phyloP scores from a whole-genome alignment of 2,888 invertebrate species.

The Thecocarcelia acutangulata region DNA sequence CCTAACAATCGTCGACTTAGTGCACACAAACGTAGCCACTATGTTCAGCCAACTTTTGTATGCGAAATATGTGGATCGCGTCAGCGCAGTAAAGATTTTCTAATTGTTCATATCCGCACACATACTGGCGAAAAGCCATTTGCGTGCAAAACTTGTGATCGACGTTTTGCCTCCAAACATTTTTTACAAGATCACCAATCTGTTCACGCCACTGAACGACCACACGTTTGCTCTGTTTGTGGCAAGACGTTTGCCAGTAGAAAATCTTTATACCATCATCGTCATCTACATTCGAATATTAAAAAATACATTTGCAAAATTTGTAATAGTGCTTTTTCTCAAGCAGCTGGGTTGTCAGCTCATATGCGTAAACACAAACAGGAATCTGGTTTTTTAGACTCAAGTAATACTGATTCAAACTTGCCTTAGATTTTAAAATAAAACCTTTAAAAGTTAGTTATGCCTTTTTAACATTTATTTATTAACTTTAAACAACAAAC shows the following conservation, averaged over 20 bases:
- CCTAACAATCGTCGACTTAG: slow-evolving; percentile 74
- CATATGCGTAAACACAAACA: slow-evolving; percentile 78
- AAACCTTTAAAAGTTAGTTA: background rate
- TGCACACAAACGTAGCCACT: slow-evolving; percentile 74
- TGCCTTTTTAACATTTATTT: background rate
- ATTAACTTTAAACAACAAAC: background rate
- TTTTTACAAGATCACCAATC: slow-evolving; percentile 76
- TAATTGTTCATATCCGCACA: slow-evolving; percentile 75
- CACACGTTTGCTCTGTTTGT: slow-evolving; percentile 75
- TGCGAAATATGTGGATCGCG: slow-evolving; percentile 77
- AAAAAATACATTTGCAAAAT: slow-evolving; percentile 78
- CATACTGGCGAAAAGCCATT: slow-evolving; percentile 78
- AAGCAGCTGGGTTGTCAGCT: slow-evolving; percentile 78
- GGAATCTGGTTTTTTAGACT: slow-evolving; percentile 45
- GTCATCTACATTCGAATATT: slow-evolving; percentile 75
- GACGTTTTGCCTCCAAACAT: slow-evolving; percentile 75
- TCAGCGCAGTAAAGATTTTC: slow-evolving; percentile 75
- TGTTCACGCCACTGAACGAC: slow-evolving; percentile 77
- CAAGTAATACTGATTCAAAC: background rate
- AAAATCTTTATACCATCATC: slow-evolving; percentile 77
- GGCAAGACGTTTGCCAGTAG: slow-evolving; percentile 76
- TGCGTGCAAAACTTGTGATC: slow-evolving; percentile 74
- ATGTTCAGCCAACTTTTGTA: slow-evolving; percentile 75
- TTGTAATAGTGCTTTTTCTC: slow-evolving; percentile 77
- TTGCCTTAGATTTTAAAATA: background rate